Percentiles rank a stretch among this genome's conserved stretches.
Evolutionary conservation across 2,113 vertebrate genomes (phyloP).

Genomic region (Eulemur rufifrons): DNA sequence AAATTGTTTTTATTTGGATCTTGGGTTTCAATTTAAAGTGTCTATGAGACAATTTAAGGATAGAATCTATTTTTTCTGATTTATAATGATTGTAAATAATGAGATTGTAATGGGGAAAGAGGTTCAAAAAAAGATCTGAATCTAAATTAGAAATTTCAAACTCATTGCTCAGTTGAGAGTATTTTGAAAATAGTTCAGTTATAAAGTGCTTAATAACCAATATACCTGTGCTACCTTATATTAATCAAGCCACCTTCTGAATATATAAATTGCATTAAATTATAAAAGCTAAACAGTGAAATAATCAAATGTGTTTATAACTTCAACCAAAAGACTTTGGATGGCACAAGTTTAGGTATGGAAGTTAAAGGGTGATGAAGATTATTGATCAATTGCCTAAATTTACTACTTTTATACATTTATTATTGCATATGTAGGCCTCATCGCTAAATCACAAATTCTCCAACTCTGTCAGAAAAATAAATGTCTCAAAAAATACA

Average conservation of each 20-base stretch:
- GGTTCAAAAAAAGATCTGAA: neutral
- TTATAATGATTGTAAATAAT: neutral
- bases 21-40: neutral
- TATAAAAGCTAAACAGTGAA: neutral
- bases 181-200: neutral
- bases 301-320: neutral
- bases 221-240: no score
- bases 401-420: neutral
- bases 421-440: neutral
- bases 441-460: neutral
- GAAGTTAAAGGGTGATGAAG: neutral
- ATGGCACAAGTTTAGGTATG: neutral
- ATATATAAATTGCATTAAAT: neutral
- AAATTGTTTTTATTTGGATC: neutral
- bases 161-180: neutral
- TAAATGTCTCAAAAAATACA: conserved; percentile 72
- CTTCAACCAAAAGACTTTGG: neutral
- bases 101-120: neutral
- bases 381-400: neutral
- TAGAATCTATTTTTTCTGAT: neutral
- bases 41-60: neutral
- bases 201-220: neutral
- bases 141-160: neutral
- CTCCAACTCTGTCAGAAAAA: conserved; percentile 38
- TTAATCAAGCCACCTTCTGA: neutral